phyloP scores from a whole-genome alignment of 35 echinoderm and acorn worm genomes.

The Nesometra sesokonis region DNA sequence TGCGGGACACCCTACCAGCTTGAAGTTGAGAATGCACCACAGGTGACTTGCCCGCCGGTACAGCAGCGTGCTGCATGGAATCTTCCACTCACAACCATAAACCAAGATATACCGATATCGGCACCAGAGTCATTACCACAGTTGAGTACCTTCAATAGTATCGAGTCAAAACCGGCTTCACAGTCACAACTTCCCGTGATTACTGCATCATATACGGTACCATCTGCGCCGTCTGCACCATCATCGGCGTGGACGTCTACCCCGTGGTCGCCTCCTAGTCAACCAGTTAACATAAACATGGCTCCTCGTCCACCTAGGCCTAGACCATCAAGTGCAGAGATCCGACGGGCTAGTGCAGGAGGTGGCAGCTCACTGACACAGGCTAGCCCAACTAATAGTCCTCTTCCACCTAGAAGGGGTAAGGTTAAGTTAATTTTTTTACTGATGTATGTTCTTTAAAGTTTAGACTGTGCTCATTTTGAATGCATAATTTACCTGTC shows the following conservation, averaged over 20 bases:
- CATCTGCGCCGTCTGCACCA: not conserved
- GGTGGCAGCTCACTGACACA: conserved; percentile 2
- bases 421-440: not conserved
- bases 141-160: not conserved
- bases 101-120: conserved; percentile 42
- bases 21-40: conserved; percentile 75
- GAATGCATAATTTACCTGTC: too few relatives aligned
- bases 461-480: too few relatives aligned
- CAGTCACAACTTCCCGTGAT: conserved; percentile 40
- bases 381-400: conserved; percentile 65
- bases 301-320: conserved; percentile 79
- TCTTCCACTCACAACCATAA: conserved; percentile 39
- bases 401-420: conserved; percentile 84
- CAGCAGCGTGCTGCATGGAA: conserved; percentile 46
- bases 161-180: not conserved
- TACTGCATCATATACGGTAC: conserved; percentile 8
- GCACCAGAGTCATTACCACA: conserved; percentile 23
- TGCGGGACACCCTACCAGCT: conserved; percentile 73
- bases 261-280: conserved; percentile 16
- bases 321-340: conserved; percentile 81
- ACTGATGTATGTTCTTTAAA: not conserved
- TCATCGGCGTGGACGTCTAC: conserved; percentile 21
- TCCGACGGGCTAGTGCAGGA: conserved; percentile 56
- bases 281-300: conserved; percentile 23
- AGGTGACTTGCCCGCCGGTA: conserved; percentile 88